These are phyloP conservation scores for Botia almorhae DNA, from an alignment of 2,797 vertebrate species.

Conservation along the genomic window DNA sequence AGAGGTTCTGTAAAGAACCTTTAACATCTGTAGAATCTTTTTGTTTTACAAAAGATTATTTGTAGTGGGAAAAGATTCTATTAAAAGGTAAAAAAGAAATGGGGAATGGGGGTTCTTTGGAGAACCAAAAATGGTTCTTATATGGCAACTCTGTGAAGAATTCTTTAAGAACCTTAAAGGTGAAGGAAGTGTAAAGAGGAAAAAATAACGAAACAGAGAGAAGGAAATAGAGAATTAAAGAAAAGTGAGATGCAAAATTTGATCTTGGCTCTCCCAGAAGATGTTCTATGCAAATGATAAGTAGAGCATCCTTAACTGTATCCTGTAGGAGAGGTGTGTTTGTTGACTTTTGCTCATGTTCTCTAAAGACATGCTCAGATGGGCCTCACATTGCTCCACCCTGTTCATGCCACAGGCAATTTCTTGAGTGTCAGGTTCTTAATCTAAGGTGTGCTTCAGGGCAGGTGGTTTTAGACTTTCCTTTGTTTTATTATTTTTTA, in stretches of 20 bases:
- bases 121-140: too few species aligned
- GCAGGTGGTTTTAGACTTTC: conserved; percentile 21
- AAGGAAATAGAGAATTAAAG: not conserved
- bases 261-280: conserved; percentile 53
- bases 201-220: not conserved
- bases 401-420: conserved; percentile 56
- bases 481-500: not conserved
- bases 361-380: conserved; percentile 48
- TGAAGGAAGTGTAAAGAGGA: not conserved
- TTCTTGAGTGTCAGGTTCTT: conserved; percentile 50
- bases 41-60: too few species aligned
- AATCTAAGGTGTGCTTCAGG: conserved; percentile 40
- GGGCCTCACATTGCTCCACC: conserved; percentile 32
- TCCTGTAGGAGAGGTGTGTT: conserved; percentile 76
- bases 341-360: conserved; percentile 74
- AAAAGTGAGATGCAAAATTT: conserved; percentile 20
- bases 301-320: conserved; percentile 78
- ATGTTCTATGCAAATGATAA: conserved; percentile 76
- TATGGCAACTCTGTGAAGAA: too few species aligned
- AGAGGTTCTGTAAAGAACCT: too few species aligned
- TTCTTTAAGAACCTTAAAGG: too few species aligned
- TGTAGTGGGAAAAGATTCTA: too few species aligned
- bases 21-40: too few species aligned
- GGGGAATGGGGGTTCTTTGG: too few species aligned
- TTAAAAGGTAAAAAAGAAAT: too few species aligned